Evolutionary conservation across 2,888 invertebrate species (phyloP), one percentile per base, ranked within the genome.

Genomic region (Heliconius ismenius): DNA sequence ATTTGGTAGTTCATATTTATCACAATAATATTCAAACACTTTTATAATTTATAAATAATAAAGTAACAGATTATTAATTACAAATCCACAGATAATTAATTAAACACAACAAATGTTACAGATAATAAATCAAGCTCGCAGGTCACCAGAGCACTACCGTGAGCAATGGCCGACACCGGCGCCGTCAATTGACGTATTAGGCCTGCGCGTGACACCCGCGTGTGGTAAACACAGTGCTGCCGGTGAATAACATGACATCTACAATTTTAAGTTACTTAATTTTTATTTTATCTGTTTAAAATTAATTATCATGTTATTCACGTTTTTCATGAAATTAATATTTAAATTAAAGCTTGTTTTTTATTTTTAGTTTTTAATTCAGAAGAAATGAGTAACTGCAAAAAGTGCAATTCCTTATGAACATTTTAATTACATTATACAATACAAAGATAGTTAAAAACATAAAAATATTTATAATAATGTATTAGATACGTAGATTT

Each of bases 121-220:
- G 72, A 76, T 78, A 77, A 75, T 67, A 69, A 80, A 81, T 79
- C 81, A 76, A 79, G 81, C 78, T 80, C 81, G 81, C 82, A 79
- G 73, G 60, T 39, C 78, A 77, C 80, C 78, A 82, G 81, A 89
- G 86, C 91, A 90, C 92, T 89, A 89, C 92, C 92, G 90, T 93
- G 93, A 93, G 93, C 93, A 94, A 92, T 90, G 91, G 89, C 91
- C 90, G 86, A 88, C 87, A 88, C 84, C 86, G 91, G 91, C 92
- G 92, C 91, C 92, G 90, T 90, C 90, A 93, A 94, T 94, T 94
- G 93, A 94, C 93, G 92, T 90, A 87, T 92, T 92, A 92, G 93
- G 93, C 93, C 92, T 88, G 88, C 90, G 91, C 91, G 89, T 87
- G 84, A 84, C 86, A 83, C 82, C 60, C 39, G 39, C 81, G 81